Evolutionary conservation across 2,113 vertebrate species (phyloP), one percentile per base, ranked within the genome.

Genomic region (Scopus umbretta): DNA sequence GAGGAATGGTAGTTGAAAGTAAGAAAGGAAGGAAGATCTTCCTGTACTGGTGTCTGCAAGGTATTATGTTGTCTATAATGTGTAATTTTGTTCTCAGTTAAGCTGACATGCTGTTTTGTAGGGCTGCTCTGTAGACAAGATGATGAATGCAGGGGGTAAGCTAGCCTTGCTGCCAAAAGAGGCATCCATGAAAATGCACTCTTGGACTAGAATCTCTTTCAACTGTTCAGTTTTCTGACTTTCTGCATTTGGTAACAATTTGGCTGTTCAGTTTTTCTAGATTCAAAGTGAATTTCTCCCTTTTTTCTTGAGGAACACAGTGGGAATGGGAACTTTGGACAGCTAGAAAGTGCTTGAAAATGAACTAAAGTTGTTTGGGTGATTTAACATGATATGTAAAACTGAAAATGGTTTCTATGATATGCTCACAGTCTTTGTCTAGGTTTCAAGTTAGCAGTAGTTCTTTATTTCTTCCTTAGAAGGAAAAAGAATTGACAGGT

Each of bases 21-120:
- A 89, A 78, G 80, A 91, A 91, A 10, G 63, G 55, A 92, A 91
- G 62, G 74, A 90, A 80, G 61, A 81, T 63, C 89, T 96, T 94
- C 76, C 50, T 86, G 26, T 78, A 34, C 43, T 66, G 83, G 55
- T 78, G 45, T 84, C 72, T 84, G 67, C 63, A 74, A 83, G 47
- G 42, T 86, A 38, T 88, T 80, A 76, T 49, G 59, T 55, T 90
- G 53, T 86, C 75, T 71, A 23, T 78, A 47, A 71, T 11, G 47
- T 40, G 45, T 45, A 80, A 80, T 81, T 94, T 95, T 26, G 23
- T 84, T 94, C 63, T 67, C n/a, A 73, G 22, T 73, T 83, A 86
- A 90, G 32, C 32, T 90, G 81, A 71, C 42, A 26, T 23, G 25
- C 71, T 87, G 11, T 72, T 72, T 88, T 91, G 55, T 62, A 78